phyloP scores from a whole-genome alignment of 1,140 invertebrate species.

The Drosophila parabipectinata region DNA sequence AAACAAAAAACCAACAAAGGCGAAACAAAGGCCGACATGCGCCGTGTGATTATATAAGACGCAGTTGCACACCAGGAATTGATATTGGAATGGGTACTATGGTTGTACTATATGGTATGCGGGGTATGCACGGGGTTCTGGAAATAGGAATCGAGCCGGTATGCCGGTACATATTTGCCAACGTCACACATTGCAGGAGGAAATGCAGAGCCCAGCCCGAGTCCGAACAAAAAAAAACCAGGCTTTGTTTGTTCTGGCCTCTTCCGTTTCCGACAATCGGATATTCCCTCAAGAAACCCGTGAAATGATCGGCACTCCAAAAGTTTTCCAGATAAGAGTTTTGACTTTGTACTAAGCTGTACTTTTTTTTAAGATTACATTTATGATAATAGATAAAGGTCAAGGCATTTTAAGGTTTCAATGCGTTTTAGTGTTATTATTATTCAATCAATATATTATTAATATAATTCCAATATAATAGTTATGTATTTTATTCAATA shows the following conservation, averaged over 20 bases:
- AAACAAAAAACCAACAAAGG: conserved; percentile 37
- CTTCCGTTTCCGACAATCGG: conserved; percentile 33
- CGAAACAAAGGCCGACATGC: conserved; percentile 37
- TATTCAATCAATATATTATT: no score
- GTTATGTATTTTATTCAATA: no score
- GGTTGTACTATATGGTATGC: no score
- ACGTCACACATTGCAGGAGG: conserved; percentile 6
- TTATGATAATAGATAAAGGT: not conserved
- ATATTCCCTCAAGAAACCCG: not conserved
- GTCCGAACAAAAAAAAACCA: not conserved
- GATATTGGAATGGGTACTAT: no score
- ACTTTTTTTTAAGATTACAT: not conserved
- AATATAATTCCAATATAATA: no score
- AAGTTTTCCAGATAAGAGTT: not conserved
- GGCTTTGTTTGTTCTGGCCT: conserved; percentile 14
- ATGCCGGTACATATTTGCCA: not conserved
- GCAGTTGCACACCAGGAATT: conserved; percentile 34
- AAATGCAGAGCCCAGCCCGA: not conserved
- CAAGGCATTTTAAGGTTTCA: no score
- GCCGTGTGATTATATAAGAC: conserved; percentile 44
- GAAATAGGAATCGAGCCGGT: conserved; percentile 8
- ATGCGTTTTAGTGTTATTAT: no score
- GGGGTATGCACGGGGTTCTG: not conserved
- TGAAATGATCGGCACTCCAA: not conserved
- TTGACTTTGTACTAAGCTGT: not conserved